Conservation (phyloP, 1,140 invertebrate genomes). For the Bacillus rossius region DNA sequence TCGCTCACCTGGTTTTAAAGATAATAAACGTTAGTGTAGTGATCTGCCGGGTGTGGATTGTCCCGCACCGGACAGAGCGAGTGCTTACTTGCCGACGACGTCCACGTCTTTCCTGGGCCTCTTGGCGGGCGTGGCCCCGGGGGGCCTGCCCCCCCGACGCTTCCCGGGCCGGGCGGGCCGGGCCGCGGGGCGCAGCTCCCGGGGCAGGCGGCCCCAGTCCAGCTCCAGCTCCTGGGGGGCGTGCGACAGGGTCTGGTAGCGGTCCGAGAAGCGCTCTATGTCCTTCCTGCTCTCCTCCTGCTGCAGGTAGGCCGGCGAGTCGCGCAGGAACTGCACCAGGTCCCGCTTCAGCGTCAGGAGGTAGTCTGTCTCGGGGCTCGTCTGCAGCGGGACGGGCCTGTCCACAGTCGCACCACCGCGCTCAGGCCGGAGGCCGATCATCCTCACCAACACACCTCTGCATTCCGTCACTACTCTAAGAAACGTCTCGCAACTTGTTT, state of each 20-base stretch:
- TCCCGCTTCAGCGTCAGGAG: slow-evolving; percentile 54
- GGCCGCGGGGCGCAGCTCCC: slow-evolving; percentile 43
- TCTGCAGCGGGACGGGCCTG: slow-evolving; percentile 48
- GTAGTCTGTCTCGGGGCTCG: slow-evolving; percentile 37
- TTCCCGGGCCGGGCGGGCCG: slow-evolving; percentile 25
- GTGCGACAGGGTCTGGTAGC: slow-evolving; percentile 47
- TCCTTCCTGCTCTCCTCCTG: slow-evolving; percentile 47
- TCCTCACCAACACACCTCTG: too few relatives aligned
- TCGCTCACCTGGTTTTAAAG: background rate
- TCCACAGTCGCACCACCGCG: too few relatives aligned
- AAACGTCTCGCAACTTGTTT: too few relatives aligned
- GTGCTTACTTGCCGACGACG: background rate
- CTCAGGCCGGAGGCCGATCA: too few relatives aligned
- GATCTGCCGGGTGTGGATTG: too few relatives aligned
- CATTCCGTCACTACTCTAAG: too few relatives aligned
- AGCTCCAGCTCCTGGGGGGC: slow-evolving; percentile 41
- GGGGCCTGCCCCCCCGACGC: background rate
- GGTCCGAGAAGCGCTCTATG: slow-evolving; percentile 59
- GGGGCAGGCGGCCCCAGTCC: slow-evolving; percentile 51
- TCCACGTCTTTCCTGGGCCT: background rate
- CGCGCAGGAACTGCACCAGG: slow-evolving; percentile 49
- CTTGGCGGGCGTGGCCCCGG: background rate
- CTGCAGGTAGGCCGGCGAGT: slow-evolving; percentile 46
- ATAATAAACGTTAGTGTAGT: too few relatives aligned
- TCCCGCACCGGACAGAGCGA: background rate